These are phyloP conservation scores for Arion vulgaris DNA, from an alignment of 1,140 invertebrate species.

Conservation along the genomic window DNA sequence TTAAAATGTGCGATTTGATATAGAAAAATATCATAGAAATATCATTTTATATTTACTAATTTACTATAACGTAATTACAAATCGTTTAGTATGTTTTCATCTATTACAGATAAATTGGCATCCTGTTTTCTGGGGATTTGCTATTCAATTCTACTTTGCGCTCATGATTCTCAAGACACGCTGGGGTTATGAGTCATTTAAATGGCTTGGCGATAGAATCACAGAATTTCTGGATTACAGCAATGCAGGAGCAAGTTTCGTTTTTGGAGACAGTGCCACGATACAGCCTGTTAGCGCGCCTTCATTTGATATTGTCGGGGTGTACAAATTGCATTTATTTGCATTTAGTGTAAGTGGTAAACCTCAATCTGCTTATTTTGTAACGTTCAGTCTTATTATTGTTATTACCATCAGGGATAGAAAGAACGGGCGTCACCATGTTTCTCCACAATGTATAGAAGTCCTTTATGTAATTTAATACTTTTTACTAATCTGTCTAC, in stretches of 20 bases:
- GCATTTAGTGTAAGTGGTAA: constrained; percentile 59
- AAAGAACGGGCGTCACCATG: no score
- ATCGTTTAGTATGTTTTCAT: no score
- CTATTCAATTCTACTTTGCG: constrained; percentile 89
- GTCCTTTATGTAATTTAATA: no score
- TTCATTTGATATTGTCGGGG: constrained; percentile 87
- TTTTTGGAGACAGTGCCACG: constrained; percentile 80
- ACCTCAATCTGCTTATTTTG: background rate
- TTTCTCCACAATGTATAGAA: no score
- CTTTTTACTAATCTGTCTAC: no score
- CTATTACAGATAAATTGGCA: constrained; percentile 69
- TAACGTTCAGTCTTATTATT: background rate
- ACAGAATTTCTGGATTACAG: constrained; percentile 86
- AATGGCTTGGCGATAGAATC: constrained; percentile 83
- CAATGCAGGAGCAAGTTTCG: constrained; percentile 85
- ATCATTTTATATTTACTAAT: no score
- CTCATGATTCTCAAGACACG: constrained; percentile 88
- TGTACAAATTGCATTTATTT: constrained; percentile 60
- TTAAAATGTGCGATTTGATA: no score
- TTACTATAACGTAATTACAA: no score
- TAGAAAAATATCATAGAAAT: no score
- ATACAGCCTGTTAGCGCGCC: constrained; percentile 76
- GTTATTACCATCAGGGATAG: no score
- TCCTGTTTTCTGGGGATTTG: constrained; percentile 79
- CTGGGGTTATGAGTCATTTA: constrained; percentile 82